Base-by-base conservation (phyloP, 2,113 vertebrate species). In the Apeltes quadracus region DNA sequence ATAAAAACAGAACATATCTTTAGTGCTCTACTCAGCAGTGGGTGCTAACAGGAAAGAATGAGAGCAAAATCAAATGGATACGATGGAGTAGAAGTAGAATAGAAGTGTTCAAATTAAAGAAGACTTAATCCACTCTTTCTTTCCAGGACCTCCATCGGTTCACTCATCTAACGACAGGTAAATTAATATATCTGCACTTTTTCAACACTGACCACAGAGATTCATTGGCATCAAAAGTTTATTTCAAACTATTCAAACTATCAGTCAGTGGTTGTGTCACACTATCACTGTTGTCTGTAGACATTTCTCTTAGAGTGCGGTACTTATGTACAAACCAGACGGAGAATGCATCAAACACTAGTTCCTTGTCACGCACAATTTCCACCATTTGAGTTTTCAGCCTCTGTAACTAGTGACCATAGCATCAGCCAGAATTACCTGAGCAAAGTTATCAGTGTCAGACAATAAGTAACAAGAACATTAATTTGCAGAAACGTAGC, bases 141-240 rank as follows among this genome's bases (percentile, higher is more conserved):
- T 36, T 34, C 44, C 91, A 99, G 98, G 96, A 94, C 85, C 91
- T 97, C 66, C 93, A 96, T 87, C 95, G 95, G 72, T 97, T 99
- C 84, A 95, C 94, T 43, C 95, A 98, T 23, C 79, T 95, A 69
- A 93, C 95, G 0, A 95, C 97, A 61, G 96, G 96, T 80, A 95
- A 95, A 83, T 34, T 1, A 7, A 5, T 96, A 95, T 96, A 95
- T 74, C 89, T 95, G 81, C 12, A 34, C n/a, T n/a, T 2, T 36
- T 57, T 48, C 4, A n/a, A 48, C 10, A 67, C 2, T 2, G 3
- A 61, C n/a, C 29, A 55, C 3, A 56, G 13, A 25, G 15, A 69
- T n/a, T 20, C 15, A 7, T 36, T 10, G 1, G 8, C 10, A 43
- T 29, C 12, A 9, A 1, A 7, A 36, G 16, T 23, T 51, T 0